Evolutionary conservation across 1,140 invertebrate species (phyloP).

Genomic region (Campoletis sonorensis): DNA sequence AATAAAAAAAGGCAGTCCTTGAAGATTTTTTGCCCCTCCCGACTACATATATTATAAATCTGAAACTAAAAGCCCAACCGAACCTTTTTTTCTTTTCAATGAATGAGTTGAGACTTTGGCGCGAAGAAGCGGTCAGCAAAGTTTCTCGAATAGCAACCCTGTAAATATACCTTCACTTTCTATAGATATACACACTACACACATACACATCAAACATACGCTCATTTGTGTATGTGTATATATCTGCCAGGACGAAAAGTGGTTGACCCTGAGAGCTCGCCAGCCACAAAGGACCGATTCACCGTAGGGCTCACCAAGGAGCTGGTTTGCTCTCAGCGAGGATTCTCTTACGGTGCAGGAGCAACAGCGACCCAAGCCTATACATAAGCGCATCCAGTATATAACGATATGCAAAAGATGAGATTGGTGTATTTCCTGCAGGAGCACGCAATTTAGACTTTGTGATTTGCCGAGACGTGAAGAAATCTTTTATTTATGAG

Average conservation of each 20-base stretch:
- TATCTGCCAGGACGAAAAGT: constrained; percentile 68
- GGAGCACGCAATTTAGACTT: constrained; percentile 1
- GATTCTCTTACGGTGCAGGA: constrained; percentile 26
- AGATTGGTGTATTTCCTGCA: background rate
- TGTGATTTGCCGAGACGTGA: background rate
- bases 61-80: background rate
- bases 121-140: constrained; percentile 26
- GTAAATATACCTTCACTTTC: constrained; percentile 44
- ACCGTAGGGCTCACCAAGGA: constrained; percentile 63
- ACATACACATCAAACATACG: too few species aligned
- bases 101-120: constrained; percentile 9
- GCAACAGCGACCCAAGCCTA: constrained; percentile 5
- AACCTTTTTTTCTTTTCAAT: background rate
- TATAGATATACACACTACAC: background rate
- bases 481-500: background rate
- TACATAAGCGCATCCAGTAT: background rate
- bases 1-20: too few species aligned
- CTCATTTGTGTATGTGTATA: constrained; percentile 55
- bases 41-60: background rate
- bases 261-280: constrained; percentile 75
- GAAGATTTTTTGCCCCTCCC: background rate
- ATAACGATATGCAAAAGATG: constrained; percentile 36
- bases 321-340: constrained; percentile 34
- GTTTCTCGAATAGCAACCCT: constrained; percentile 52
- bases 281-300: constrained; percentile 75